Percentiles rank a stretch among this genome's conserved stretches.
These are phyloP conservation scores for Aspidapion aeneum DNA, from an alignment of 2,888 invertebrate genomes.

Conservation along the genomic window DNA sequence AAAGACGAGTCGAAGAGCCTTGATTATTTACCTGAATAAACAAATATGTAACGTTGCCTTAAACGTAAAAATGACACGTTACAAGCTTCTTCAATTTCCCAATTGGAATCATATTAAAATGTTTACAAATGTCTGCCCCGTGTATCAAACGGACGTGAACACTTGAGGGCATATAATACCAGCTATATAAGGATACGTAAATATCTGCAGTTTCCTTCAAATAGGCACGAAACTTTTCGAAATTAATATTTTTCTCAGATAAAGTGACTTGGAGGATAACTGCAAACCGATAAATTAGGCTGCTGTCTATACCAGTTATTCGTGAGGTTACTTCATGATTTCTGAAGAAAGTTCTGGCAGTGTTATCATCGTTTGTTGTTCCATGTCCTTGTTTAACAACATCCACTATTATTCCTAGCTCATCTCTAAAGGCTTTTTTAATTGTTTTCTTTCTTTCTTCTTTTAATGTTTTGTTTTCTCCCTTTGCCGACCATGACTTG, in stretches of 20 bases:
- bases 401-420: conserved; percentile 5
- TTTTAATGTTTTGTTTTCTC: not conserved
- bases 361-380: conserved; percentile 11
- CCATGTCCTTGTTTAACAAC: conserved; percentile 7
- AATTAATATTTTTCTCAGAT: conserved; percentile 2
- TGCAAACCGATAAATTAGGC: conserved; percentile 8
- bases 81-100: no score
- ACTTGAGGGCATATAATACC: conserved; percentile 11
- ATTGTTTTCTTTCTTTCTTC: conserved; percentile 1
- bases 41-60: no score
- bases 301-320: conserved; percentile 8
- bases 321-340: conserved; percentile 6
- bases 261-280: conserved; percentile 8
- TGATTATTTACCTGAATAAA: no score
- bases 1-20: no score
- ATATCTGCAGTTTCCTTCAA: conserved; percentile 2
- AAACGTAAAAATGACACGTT: no score
- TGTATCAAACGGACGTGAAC: conserved; percentile 3
- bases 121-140: conserved; percentile 7
- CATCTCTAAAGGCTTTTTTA: conserved; percentile 1
- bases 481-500: conserved; percentile 5
- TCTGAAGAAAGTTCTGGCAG: conserved; percentile 11
- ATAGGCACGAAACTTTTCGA: not conserved
- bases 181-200: not conserved
- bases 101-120: not conserved